Base-by-base conservation (phyloP, 92 coral and sea anemone genomes). In the Parazoanthus swiftii region DNA sequence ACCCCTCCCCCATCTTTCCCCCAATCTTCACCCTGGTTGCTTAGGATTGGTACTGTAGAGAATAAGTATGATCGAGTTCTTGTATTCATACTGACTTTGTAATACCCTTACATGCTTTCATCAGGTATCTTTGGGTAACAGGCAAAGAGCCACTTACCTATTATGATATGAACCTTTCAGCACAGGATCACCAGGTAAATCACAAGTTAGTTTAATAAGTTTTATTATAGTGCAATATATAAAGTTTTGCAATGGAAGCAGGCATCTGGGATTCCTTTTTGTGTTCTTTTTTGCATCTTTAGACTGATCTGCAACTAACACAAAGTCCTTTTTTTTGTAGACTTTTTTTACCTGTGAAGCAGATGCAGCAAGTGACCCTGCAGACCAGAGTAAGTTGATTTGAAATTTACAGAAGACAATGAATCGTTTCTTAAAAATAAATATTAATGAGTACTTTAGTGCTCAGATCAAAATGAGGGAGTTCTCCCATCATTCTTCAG, bases 181-280 rank as follows among this genome's bases (percentile, higher is more conserved):
- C 99, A n/a, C 99, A 96, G 82, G 99, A 96, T 89, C 98, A 96
- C 54, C 99, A 96, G 99, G 99, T 95, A 95, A 74, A 35, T 15
- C 43, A 6, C 11, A n/a, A n/a, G n/a, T 48, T 48, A 39, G 38
- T 81, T 81, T 35, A 81, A 9, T 35, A 81, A 9, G 79, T 16
- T 48, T n/a, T 2, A 11, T 16, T 79, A 16, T 4, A 6, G n/a
- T 36, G 23, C 42, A 39, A 39, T 4, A 39, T 39, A 39, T 39
- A 39, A 39, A 29, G 33, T 29, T 29, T 79, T 56, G 50, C 58
- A 79, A 20, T 43, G 51, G 51, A 56, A 29, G 3, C 82, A 79
- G 63, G 26, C 63, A 43, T 15, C 6, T 9, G 51, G 15, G 51
- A 7, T 48, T 48, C 5, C 0, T 48, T 48, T 48, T 48, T 48